A percentile compares a stretch with the other conserved stretches of the same genome.
phyloP scores from a whole-genome alignment of 2,113 vertebrate genomes.

The Acanthochromis polyacanthus region DNA sequence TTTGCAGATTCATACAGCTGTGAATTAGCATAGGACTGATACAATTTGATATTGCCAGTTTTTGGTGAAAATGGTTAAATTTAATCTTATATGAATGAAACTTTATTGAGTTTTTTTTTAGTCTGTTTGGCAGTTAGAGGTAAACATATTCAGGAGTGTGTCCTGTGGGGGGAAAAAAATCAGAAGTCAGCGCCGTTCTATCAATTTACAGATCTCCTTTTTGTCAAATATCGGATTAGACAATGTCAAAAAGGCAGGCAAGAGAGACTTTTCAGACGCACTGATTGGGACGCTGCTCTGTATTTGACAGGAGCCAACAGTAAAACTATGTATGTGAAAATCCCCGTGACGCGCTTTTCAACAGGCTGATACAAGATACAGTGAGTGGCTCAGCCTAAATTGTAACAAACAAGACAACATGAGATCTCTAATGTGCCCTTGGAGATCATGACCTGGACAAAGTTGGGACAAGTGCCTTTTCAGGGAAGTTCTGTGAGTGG shows the following conservation, averaged over 20 bases:
- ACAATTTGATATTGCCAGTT: neutral
- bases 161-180: neutral
- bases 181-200: too few relatives aligned
- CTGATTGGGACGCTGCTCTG: neutral
- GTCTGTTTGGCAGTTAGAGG: neutral
- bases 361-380: slow-evolving; percentile 56
- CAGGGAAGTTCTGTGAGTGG: slow-evolving; percentile 8
- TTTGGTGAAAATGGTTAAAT: neutral
- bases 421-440: slow-evolving; percentile 46
- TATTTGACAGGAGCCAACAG: slow-evolving; percentile 19
- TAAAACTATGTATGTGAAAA: slow-evolving; percentile 12
- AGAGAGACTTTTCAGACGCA: neutral
- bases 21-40: slow-evolving; percentile 24
- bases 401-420: slow-evolving; percentile 43
- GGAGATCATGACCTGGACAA: slow-evolving; percentile 44
- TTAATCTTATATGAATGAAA: neutral
- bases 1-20: slow-evolving; percentile 19
- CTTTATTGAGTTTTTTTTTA: neutral
- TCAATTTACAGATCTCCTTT: neutral
- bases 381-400: slow-evolving; percentile 49
- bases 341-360: slow-evolving; percentile 36
- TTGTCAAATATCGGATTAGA: slow-evolving; percentile 14
- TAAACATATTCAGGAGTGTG: neutral
- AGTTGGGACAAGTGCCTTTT: slow-evolving; percentile 40
- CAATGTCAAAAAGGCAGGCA: slow-evolving; percentile 9